phyloP scores from a whole-genome alignment of 2,797 vertebrate genomes.

The Botia kubotai region DNA sequence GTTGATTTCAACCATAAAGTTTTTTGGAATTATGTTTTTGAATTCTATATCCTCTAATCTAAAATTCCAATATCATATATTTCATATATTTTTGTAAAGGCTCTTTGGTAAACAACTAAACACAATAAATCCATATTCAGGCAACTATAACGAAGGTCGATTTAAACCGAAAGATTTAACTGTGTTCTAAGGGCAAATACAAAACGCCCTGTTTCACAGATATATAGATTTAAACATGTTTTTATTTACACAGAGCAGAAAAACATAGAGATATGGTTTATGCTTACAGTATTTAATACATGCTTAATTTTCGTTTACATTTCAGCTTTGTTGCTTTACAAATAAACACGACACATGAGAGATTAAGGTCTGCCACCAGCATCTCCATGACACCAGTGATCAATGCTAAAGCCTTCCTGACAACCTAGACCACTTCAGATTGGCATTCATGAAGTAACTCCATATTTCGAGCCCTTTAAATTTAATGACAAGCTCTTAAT shows the following conservation, averaged over 20 bases:
- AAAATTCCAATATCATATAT: too few species aligned
- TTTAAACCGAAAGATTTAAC: too few species aligned
- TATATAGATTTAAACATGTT: neutral
- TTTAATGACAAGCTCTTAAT: neutral
- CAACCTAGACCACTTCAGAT: constrained; percentile 8
- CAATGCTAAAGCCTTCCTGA: neutral
- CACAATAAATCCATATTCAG: too few species aligned
- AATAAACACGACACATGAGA: constrained; percentile 23
- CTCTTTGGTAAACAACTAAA: too few species aligned
- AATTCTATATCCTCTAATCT: too few species aligned
- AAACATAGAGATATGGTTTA: neutral
- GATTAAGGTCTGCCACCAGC: neutral
- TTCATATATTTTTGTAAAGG: too few species aligned
- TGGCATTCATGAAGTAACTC: constrained; percentile 16
- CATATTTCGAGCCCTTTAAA: neutral
- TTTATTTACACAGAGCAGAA: neutral
- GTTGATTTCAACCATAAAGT: too few species aligned
- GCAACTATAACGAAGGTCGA: too few species aligned
- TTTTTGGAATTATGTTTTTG: too few species aligned
- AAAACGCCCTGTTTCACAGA: too few species aligned
- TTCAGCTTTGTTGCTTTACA: neutral
- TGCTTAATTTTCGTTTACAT: neutral
- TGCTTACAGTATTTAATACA: too few species aligned
- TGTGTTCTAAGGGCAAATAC: too few species aligned
- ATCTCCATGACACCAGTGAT: constrained; percentile 4